A percentile compares a stretch with the other conserved stretches of the same genome.
phyloP scores from a whole-genome alignment of 2,888 invertebrate species.

The Dermolepida albohirtum region DNA sequence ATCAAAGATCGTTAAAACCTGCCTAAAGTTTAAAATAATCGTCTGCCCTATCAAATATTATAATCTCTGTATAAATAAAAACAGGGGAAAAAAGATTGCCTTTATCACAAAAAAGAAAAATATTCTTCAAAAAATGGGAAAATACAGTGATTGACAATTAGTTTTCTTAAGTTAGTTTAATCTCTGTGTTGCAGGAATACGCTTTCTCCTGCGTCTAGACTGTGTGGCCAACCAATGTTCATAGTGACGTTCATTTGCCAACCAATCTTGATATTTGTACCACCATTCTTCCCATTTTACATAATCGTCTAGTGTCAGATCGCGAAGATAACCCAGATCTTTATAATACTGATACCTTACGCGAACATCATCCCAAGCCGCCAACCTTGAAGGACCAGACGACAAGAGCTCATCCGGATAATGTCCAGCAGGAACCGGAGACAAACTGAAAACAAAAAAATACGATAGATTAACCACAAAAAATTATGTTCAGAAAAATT shows the following conservation, averaged over 20 bases:
- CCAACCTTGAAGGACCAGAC: constrained; percentile 78
- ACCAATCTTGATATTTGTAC: constrained; percentile 93
- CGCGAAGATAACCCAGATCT: constrained; percentile 85
- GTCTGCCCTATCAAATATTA: constrained; percentile 6
- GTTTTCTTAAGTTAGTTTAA: constrained; percentile 55
- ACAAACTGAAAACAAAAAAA: constrained; percentile 63
- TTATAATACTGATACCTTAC: constrained; percentile 92
- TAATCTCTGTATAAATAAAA: constrained; percentile 25
- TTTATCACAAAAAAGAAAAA: constrained; percentile 20
- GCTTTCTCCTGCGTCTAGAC: constrained; percentile 58
- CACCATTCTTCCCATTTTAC: constrained; percentile 96
- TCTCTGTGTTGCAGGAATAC: constrained; percentile 62
- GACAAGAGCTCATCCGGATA: constrained; percentile 83
- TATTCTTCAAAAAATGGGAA: constrained; percentile 9
- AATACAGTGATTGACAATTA: constrained; percentile 1
- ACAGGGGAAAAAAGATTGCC: constrained; percentile 2
- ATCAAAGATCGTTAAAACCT: constrained; percentile 2
- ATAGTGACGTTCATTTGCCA: constrained; percentile 83
- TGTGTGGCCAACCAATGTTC: constrained; percentile 75
- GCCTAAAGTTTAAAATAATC: constrained; percentile 6
- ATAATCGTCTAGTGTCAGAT: constrained; percentile 83
- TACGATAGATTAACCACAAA: background rate
- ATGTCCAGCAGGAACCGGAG: constrained; percentile 79
- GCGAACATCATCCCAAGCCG: constrained; percentile 90
- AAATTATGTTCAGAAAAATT: too few relatives aligned